These are phyloP conservation scores for Marmota monax DNA, from an alignment of 2,113 vertebrate species.

Conservation along the genomic window DNA sequence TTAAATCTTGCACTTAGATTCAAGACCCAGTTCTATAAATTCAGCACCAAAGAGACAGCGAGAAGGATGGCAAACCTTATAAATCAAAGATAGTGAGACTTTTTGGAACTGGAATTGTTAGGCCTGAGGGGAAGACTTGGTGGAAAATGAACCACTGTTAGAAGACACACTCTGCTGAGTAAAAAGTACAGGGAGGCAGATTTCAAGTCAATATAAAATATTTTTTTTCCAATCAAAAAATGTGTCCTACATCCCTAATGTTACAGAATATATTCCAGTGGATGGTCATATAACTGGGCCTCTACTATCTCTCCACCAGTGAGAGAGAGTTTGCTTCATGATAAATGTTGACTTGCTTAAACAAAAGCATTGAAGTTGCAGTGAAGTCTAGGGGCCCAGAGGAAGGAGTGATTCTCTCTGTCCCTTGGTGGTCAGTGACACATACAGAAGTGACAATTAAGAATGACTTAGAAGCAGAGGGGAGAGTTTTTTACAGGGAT, in stretches of 20 bases:
- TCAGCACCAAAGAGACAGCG: not conserved
- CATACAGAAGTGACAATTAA: not conserved
- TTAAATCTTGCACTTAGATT: not conserved
- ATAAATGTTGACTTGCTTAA: not conserved
- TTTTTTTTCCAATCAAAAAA: not conserved
- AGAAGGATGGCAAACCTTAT: not conserved
- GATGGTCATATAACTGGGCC: fast-evolving
- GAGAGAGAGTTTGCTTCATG: no score
- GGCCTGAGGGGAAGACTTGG: not conserved
- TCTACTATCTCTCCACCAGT: not conserved
- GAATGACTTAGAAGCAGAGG: not conserved
- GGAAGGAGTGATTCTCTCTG: not conserved
- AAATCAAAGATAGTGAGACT: not conserved
- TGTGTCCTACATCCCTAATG: not conserved
- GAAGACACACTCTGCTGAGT: not conserved
- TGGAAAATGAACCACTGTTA: not conserved
- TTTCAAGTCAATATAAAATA: not conserved
- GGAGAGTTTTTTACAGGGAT: not conserved
- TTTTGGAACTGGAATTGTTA: not conserved
- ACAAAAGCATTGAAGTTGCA: not conserved
- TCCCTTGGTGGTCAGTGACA: not conserved
- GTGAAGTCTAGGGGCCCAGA: not conserved
- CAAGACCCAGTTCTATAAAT: not conserved
- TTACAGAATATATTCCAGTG: not conserved
- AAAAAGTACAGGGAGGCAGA: not conserved